Evolutionary conservation across 1,140 invertebrate genomes (phyloP), one percentile per base, ranked within the genome.

Genomic region (Pinna nobilis): DNA sequence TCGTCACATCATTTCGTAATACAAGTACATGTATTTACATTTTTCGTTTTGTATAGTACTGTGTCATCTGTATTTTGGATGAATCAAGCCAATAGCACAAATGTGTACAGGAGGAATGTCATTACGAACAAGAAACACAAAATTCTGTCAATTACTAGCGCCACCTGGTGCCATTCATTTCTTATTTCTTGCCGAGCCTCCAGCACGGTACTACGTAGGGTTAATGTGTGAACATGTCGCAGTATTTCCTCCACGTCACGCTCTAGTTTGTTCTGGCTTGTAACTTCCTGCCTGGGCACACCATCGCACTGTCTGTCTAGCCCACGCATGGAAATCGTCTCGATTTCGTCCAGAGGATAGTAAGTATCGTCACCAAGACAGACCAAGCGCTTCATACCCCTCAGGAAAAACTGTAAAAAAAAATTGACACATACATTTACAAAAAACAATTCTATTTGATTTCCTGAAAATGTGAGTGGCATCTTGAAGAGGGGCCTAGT

Each of bases 141-240:
- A 32, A 85, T 39, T 47, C 83, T 65, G 55, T 85, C 83, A 3
- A 84, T 55, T 5, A 86, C 83, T 1, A 86, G 63, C 2, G 84
- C 84, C 28, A 86, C 82, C 61, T 83, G 78, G n/a, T 82, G 80
- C 85, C 85, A 86, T 69, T 86, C 85, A 57, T 75, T 77, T 7
- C 74, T 35, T 9, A 79, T 69, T 49, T 84, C 82, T 9, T 77
- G 64, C 39, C 77, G 70, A 7, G 76, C 74, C 32, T 81, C 78
- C 44, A 76, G 50, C 28, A 71, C 55, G 20, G 67, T 61, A 15
- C 61, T 67, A 18, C 80, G 68, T 25, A 78, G 66, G 30, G 70
- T 77, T 35, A 84, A 30, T 3, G 73, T 53, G 30, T 77, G 79
- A 20, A 84, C 61, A 57, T 82, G 75, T 28, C 78, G 63, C 47